Base-by-base conservation (phyloP, 2,113 vertebrate genomes). In the Cebidichthys violaceus region DNA sequence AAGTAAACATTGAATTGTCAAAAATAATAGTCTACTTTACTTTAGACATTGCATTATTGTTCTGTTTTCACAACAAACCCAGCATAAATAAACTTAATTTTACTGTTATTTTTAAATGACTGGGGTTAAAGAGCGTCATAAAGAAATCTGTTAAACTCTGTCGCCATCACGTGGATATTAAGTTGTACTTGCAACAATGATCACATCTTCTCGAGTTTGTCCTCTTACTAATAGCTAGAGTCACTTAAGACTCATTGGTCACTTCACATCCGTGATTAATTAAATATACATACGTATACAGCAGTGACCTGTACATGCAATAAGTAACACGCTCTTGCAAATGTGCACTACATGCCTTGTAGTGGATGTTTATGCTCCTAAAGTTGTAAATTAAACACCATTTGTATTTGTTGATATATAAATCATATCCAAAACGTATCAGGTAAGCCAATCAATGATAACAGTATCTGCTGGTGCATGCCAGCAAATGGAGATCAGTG, bases 101-200 rank as follows among this genome's bases (percentile, higher is more conserved):
- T 0, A 35, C 6, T 20, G 5, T 61, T 20, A 3, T 61, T 75
- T 10, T 45, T 6, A 0, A 22, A 52, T 31, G 24, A n/a, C 24
- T 22, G 6, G 0, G 1, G 1, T 22, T 0, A 17, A 17, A 37
- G 9, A 66, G 4, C 27, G 1, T 66, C 11, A 14, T n/a, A 8
- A 22, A 17, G 37, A 1, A 59, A 24, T 66, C 17, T 62, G 4
- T 11, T 31, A 33, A 75, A 67, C 70, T 89, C 45, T 90, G 79
- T 83, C 86, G 79, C 87, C 90, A 83, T 76, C 88, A 70, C 10
- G 79, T 85, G 90, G 86, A 67, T 2, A 31, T 43, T n/a, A 2
- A 43, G 0, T 7, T 70, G 20, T 47, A 24, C 29, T 7, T 72
- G 15, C 61, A 77, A 45, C 29, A 59, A 5, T 24, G 6, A 2